Conservation (phyloP, 2,888 invertebrate species). For the Chymomyza amoena region DNA sequence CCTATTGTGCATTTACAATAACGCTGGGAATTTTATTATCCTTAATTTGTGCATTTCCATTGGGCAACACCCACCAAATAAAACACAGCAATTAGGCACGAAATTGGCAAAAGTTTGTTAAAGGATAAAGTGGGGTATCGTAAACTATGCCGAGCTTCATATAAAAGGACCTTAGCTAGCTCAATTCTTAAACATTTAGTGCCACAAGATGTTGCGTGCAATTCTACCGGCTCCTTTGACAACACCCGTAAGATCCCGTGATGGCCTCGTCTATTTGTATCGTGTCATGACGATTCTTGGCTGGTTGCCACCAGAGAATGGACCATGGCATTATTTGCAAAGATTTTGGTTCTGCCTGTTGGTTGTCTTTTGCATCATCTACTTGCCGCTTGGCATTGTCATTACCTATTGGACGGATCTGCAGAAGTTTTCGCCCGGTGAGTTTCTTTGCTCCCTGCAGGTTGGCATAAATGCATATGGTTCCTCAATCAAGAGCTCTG, state of each 20-base stretch:
- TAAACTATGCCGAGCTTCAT: background rate
- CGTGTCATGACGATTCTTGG: slow-evolving; percentile 31
- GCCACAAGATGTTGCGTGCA: slow-evolving; percentile 26
- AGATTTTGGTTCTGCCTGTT: background rate
- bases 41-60: no score
- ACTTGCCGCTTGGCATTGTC: slow-evolving; percentile 35
- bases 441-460: slow-evolving; percentile 37
- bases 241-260: slow-evolving; percentile 15
- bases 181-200: background rate
- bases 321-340: background rate
- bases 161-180: background rate
- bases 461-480: slow-evolving; percentile 24
- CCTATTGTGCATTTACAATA: no score
- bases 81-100: no score
- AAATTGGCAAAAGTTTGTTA: no score
- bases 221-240: slow-evolving; percentile 19
- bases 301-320: slow-evolving; percentile 18
- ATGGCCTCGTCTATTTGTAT: slow-evolving; percentile 33
- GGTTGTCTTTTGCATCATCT: background rate
- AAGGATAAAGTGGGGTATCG: no score
- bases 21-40: no score
- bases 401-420: slow-evolving; percentile 29
- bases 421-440: slow-evolving; percentile 20
- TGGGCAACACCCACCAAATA: no score
- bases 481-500: slow-evolving; percentile 1